Percentiles rank a stretch among this genome's conserved stretches.
phyloP scores from a whole-genome alignment of 1,140 invertebrate genomes.

The Drosophila guanche region DNA sequence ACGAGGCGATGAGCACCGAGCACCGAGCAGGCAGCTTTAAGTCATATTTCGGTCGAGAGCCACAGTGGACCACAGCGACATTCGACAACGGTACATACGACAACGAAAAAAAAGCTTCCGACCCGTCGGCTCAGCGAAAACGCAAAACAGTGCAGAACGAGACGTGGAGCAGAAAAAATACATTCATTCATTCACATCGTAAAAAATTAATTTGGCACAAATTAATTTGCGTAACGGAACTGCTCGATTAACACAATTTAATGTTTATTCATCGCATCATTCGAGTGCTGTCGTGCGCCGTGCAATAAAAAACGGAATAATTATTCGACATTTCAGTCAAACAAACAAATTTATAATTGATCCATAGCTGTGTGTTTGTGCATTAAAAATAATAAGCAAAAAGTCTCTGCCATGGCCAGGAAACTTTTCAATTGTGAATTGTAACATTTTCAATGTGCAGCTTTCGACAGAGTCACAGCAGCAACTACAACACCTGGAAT shows the following conservation, averaged over 20 bases:
- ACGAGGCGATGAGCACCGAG: conserved; percentile 44
- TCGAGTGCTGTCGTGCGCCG: conserved; percentile 46
- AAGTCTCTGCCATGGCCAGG: conserved; percentile 9
- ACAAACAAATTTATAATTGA: neutral
- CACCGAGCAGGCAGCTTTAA: conserved; percentile 75
- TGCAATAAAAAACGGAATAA: conserved; percentile 51
- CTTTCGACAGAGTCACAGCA: conserved; percentile 13
- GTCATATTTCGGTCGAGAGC: conserved; percentile 72
- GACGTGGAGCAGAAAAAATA: neutral
- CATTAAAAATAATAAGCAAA: neutral
- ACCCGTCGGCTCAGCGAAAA: conserved; percentile 56
- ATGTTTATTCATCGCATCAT: conserved; percentile 35
- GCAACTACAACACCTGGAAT: conserved; percentile 69
- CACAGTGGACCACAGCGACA: conserved; percentile 33
- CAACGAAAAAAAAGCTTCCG: conserved; percentile 13
- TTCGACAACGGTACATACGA: conserved; percentile 9
- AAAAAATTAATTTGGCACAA: conserved; percentile 63
- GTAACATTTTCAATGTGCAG: conserved; percentile 21
- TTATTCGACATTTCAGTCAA: conserved; percentile 20
- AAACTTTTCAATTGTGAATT: neutral
- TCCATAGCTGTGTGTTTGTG: conserved; percentile 18
- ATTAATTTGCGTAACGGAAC: conserved; percentile 79
- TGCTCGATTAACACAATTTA: conserved; percentile 61
- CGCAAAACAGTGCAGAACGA: conserved; percentile 22
- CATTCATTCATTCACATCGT: conserved; percentile 30